A percentile compares a stretch with the other conserved stretches of the same genome.
Evolutionary conservation across 2,113 vertebrate genomes (phyloP).

Genomic region (Cygnus buccinator): DNA sequence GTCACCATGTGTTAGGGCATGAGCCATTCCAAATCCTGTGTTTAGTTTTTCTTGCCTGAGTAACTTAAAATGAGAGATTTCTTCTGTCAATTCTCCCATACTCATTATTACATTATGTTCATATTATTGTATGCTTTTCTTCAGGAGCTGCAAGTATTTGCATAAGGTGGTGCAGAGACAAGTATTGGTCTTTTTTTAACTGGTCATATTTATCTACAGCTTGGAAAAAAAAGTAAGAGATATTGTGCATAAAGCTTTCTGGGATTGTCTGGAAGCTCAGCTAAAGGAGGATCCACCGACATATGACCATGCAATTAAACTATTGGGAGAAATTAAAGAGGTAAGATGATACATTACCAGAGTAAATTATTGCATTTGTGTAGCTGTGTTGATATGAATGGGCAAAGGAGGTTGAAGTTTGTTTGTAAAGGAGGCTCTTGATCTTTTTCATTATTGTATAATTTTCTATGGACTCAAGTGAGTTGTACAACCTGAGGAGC

Average conservation of each 20-base stretch:
- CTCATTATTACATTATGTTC: background rate
- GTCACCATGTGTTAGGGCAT: background rate
- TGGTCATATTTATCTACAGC: slow-evolving; percentile 71
- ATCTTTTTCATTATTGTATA: background rate
- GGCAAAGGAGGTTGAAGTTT: background rate
- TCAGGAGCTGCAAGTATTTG: background rate
- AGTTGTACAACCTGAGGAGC: background rate
- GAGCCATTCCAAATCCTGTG: background rate
- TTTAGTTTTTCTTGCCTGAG: background rate
- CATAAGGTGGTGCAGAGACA: background rate
- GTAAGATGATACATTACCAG: slow-evolving; percentile 51
- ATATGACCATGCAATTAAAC: slow-evolving; percentile 81
- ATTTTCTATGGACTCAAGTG: background rate
- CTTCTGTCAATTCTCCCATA: background rate
- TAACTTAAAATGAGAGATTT: background rate
- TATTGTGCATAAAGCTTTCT: slow-evolving; percentile 95
- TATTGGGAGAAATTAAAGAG: slow-evolving; percentile 85
- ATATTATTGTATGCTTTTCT: background rate
- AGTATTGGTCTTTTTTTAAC: background rate
- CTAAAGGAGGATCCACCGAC: slow-evolving; percentile 87
- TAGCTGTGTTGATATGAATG: background rate
- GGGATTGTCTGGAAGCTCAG: slow-evolving; percentile 92
- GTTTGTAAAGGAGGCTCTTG: background rate
- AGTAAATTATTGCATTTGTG: background rate
- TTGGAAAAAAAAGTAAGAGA: slow-evolving; percentile 92